These are phyloP conservation scores for Cercocebus atys DNA, from an alignment of 2,113 vertebrate species.

Conservation along the genomic window DNA sequence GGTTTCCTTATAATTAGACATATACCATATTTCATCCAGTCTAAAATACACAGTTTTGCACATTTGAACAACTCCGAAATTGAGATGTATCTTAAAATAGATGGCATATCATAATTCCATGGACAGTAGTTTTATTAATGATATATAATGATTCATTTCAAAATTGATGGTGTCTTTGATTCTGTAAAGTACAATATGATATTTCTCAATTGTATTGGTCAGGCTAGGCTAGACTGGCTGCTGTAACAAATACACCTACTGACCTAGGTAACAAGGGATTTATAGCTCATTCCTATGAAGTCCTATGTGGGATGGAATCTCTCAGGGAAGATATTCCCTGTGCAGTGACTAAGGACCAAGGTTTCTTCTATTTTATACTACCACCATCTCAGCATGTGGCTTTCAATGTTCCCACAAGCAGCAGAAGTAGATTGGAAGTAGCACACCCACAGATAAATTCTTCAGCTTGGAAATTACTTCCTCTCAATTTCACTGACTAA, in stretches of 20 bases:
- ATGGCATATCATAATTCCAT: background rate
- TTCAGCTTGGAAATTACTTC: background rate
- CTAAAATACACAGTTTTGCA: background rate
- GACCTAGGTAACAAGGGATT: background rate
- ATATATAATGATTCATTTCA: background rate
- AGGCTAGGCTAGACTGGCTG: background rate
- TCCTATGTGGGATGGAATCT: background rate
- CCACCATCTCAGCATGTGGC: background rate
- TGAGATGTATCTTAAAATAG: background rate
- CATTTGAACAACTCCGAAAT: background rate
- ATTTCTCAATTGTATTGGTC: background rate
- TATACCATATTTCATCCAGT: background rate
- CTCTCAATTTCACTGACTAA: background rate
- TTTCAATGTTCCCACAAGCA: background rate
- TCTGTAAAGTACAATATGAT: background rate
- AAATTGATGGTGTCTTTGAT: background rate
- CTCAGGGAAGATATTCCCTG: background rate
- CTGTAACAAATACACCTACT: background rate
- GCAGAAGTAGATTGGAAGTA: background rate
- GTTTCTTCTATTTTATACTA: background rate
- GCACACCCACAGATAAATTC: background rate
- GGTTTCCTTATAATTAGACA: background rate
- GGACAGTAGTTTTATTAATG: background rate
- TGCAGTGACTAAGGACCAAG: background rate
- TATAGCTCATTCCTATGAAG: background rate